phyloP scores from a whole-genome alignment of 2,113 vertebrate genomes.

The Neoarius graeffei region DNA sequence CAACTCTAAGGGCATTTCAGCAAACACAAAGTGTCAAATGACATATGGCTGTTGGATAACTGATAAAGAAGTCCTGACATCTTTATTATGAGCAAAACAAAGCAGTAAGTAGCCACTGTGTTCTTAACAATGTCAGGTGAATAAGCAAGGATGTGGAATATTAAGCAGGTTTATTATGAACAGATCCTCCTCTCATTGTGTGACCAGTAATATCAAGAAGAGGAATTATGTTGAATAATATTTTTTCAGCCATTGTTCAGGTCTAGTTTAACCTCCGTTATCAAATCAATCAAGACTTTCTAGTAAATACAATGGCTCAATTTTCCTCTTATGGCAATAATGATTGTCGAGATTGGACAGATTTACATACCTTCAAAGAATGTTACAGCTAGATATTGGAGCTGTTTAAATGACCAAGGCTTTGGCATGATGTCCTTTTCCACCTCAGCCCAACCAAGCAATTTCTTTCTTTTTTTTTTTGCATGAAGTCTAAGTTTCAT shows the following conservation, averaged over 20 bases:
- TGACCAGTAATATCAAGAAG: slow-evolving; percentile 14
- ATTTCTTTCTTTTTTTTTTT: too few species aligned
- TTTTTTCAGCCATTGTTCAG: slow-evolving; percentile 1
- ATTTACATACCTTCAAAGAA: not conserved
- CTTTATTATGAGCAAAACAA: slow-evolving; percentile 31
- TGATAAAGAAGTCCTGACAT: slow-evolving; percentile 39
- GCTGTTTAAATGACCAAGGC: not conserved
- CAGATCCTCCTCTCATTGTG: slow-evolving; percentile 1
- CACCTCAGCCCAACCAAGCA: not conserved
- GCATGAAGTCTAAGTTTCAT: not conserved
- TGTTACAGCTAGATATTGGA: not conserved
- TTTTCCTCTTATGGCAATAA: not conserved
- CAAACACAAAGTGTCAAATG: slow-evolving; percentile 18
- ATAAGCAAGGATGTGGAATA: slow-evolving; percentile 11
- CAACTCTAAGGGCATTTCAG: slow-evolving; percentile 13
- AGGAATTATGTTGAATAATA: not conserved
- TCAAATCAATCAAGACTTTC: not conserved
- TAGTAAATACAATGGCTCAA: not conserved
- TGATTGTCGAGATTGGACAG: not conserved
- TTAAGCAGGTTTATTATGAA: slow-evolving; percentile 14
- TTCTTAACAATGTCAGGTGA: slow-evolving; percentile 18
- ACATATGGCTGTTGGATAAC: slow-evolving; percentile 26
- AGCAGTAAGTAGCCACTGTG: slow-evolving; percentile 40
- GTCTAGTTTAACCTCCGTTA: not conserved
- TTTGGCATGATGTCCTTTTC: not conserved